Evolutionary conservation across 2,113 vertebrate genomes (phyloP), one percentile per base, ranked within the genome.

Genomic region (Cheirogaleus medius): DNA sequence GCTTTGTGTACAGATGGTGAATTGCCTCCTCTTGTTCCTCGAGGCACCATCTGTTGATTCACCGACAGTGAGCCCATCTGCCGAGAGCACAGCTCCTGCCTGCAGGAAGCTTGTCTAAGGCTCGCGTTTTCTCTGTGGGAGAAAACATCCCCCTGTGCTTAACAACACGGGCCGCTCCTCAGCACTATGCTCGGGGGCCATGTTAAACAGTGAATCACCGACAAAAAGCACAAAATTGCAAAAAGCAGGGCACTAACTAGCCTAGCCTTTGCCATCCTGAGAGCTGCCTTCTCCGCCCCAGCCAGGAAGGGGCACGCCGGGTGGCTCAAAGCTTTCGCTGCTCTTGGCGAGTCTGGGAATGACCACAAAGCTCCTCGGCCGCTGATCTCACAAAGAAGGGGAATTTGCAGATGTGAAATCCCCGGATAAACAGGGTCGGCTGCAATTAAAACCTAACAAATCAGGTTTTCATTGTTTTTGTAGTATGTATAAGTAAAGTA

Each of bases 201-300:
- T 21, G 27, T 60, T 5, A 54, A 12, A 5, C 42, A 1, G 25
- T 6, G 3, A 82, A 12, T 34, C 49, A 21, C 44, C 74, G 23
- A 18, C 14, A 4, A 83, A 23, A 52, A 54, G 20, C 29, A 32
- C 12, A 34, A 58, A 76, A 74, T 68, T 14, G 29, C 29, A 34
- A 68, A 18, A 6, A 25, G 23, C 23, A 21, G 3, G 6, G 34
- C 68, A 18, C 13, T 14, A 8, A 13, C 12, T 3, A 42, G 39
- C 20, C 37, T 0, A n/a, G 3, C 17, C 1, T 12, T 27, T 6
- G 0, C 0, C 20, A 21, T 0, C 3, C 0, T 0, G 4, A 44
- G 14, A 1, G 18, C n/a, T 8, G 0, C 86, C 6, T 0, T 2
- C 20, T 1, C 6, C 3, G 2, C 71, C 15, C 32, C 29, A 2